Evolutionary conservation across 2,888 invertebrate genomes (phyloP).

Genomic region (Tenthredo livida): DNA sequence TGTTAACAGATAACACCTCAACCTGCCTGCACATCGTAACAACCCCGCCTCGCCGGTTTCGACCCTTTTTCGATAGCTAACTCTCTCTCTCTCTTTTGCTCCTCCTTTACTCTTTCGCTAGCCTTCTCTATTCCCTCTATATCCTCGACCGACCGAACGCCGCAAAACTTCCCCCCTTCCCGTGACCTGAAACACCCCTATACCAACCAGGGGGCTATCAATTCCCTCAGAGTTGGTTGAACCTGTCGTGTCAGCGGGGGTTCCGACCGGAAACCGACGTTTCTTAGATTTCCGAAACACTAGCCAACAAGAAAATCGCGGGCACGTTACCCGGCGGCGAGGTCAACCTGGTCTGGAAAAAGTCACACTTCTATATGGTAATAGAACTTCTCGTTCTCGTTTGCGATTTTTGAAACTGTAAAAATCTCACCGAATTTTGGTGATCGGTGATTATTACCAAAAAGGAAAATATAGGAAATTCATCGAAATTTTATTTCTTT

Average conservation of each 20-base stretch:
- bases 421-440: neutral
- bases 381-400: too few relatives aligned
- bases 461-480: too few relatives aligned
- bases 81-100: neutral
- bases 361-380: neutral
- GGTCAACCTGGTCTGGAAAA: neutral
- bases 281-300: conserved; percentile 21
- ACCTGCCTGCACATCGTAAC: conserved; percentile 7
- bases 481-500: too few relatives aligned
- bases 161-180: neutral
- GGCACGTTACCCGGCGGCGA: neutral
- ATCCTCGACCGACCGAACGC: neutral
- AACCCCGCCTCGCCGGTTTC: neutral
- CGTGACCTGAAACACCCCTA: neutral
- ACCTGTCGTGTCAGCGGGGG: conserved; percentile 28
- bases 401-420: neutral
- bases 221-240: conserved; percentile 31
- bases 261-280: conserved; percentile 11
- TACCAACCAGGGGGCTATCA: neutral
- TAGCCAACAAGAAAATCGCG: neutral
- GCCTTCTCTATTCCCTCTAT: neutral
- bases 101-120: neutral
- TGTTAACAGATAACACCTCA: conserved; percentile 70
- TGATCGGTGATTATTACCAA: neutral
- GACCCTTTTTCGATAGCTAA: conserved; percentile 25